A percentile compares a stretch with the other conserved stretches of the same genome.
Evolutionary conservation across 2,113 vertebrate species (phyloP).

Genomic region (Chionomys nivalis): DNA sequence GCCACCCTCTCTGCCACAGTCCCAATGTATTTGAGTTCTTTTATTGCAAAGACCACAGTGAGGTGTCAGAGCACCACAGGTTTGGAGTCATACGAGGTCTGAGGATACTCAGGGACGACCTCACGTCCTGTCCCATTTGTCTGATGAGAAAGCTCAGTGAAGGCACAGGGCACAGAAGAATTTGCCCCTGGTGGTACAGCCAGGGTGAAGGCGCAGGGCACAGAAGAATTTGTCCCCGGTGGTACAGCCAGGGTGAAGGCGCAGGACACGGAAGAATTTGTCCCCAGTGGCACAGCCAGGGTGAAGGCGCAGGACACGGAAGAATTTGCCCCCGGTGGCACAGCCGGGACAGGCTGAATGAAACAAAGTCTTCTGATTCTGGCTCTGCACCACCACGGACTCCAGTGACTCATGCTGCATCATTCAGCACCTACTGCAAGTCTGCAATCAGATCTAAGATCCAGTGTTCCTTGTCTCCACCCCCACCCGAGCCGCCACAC

Average conservation of each 20-base stretch:
- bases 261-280: too few relatives aligned
- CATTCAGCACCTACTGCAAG: not conserved
- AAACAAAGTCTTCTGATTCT: not conserved
- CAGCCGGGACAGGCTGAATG: not conserved
- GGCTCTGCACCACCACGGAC: not conserved
- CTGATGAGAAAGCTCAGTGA: not conserved
- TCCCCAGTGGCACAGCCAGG: not conserved
- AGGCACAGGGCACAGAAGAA: not conserved
- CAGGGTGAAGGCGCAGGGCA: too few relatives aligned
- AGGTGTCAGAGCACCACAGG: not conserved
- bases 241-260: too few relatives aligned
- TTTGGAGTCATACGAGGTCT: slow-evolving; percentile 22
- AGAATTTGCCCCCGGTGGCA: not conserved
- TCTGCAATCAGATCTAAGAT: slow-evolving; percentile 9
- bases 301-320: too few relatives aligned
- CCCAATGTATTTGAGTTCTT: not conserved
- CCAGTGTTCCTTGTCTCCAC: not conserved
- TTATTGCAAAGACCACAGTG: not conserved
- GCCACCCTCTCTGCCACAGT: not conserved
- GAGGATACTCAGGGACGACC: slow-evolving; percentile 13
- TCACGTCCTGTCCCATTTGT: not conserved
- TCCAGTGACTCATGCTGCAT: not conserved
- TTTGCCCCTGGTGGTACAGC: too few relatives aligned
- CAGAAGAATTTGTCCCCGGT: too few relatives aligned
- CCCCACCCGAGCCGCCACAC: not conserved